Evolutionary conservation across 1,140 invertebrate species (phyloP).

Genomic region (Cydia strobilella): DNA sequence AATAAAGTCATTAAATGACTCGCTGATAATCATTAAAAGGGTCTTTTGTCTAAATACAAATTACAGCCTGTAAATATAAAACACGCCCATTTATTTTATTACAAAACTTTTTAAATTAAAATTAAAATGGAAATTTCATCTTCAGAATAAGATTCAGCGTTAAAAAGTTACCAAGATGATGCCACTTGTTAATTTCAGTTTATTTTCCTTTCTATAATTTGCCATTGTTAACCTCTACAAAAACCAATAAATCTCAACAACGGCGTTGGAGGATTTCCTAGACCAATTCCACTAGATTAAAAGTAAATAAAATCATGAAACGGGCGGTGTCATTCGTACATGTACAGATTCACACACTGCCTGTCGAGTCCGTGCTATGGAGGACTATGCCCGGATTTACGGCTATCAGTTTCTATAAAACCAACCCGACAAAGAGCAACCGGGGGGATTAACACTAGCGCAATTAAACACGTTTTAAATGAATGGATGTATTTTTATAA

Average conservation of each 20-base stretch:
- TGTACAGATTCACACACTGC: background rate
- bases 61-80: too few species aligned
- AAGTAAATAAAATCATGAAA: constrained; percentile 18
- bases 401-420: constrained; percentile 14
- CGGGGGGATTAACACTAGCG: background rate
- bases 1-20: too few species aligned
- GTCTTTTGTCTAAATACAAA: too few species aligned
- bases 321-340: background rate
- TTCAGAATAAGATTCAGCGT: too few species aligned
- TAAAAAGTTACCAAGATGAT: too few species aligned
- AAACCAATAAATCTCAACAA: background rate
- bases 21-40: too few species aligned
- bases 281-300: constrained; percentile 1
- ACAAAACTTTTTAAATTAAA: too few species aligned
- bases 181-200: background rate
- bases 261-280: background rate
- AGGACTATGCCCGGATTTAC: background rate
- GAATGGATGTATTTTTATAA: too few species aligned
- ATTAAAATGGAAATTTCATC: too few species aligned
- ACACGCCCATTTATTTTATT: too few species aligned
- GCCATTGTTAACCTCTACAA: background rate
- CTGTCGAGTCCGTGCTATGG: background rate
- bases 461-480: background rate
- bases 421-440: background rate
- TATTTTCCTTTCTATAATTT: background rate